Base-by-base conservation (phyloP, 2,797 vertebrate species). In the Tamandua tetradactyla region DNA sequence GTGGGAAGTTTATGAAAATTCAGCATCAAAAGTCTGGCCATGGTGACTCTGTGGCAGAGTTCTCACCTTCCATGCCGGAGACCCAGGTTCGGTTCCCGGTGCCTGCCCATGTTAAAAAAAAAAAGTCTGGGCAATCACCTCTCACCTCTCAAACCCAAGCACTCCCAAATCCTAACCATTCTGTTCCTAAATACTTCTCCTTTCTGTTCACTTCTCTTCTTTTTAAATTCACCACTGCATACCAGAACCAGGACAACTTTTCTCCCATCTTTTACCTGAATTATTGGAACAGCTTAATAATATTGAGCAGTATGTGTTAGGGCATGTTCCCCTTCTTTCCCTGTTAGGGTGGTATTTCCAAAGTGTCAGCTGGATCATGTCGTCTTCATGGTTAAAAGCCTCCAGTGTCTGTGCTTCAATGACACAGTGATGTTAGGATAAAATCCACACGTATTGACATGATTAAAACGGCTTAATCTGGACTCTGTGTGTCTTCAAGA, bases 321-420 rank as follows among this genome's bases (percentile, higher is more conserved):
- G 44, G 44, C 78, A 92, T 71, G n/a, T 35, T 89, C 81, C 40
- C 2, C 81, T 92, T 89, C 68, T 62, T 62, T 47, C 78, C 88
- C 90, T 83, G 72, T 72, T 80, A 89, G 47, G 62, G 62, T 84
- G 69, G 57, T 82, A 91, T 83, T 82, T 94, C 62, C 88, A 81
- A 92, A 95, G 90, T 95, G 82, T 74, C 72, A 44, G 5, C 61
- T 30, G 61, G 57, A 68, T 80, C 37, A 7, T 47, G 35, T 89
- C 52, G 81, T 90, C 71, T 84, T 84, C 55, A 57, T 23, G 27
- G 47, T 30, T 84, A n/a, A n/a, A n/a, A n/a, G n/a, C n/a, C n/a
- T n/a, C n/a, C n/a, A n/a, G n/a, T n/a, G n/a, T 91, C 72, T 94
- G 42, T 83, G 42, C 81, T 89, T n/a, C 37, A 27, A 71, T 55